These are phyloP conservation scores for Chloebia gouldiae DNA, from an alignment of 2,113 vertebrate species.

Conservation along the genomic window DNA sequence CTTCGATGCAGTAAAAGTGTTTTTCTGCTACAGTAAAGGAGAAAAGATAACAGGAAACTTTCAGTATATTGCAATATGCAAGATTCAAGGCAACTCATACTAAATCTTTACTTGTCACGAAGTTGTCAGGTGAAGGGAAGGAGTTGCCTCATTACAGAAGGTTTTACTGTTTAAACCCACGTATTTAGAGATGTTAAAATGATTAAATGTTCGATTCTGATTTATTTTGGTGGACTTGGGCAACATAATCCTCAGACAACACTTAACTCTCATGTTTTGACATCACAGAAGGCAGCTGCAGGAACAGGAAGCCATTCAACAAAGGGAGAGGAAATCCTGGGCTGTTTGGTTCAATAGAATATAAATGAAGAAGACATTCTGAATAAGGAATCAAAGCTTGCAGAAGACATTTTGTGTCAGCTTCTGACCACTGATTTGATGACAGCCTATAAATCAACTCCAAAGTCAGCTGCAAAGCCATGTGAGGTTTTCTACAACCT, in stretches of 20 bases:
- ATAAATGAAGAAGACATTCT: conserved; percentile 51
- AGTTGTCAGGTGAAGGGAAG: neutral
- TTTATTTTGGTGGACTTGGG: conserved; percentile 14
- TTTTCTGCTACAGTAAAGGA: neutral
- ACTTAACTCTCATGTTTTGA: neutral
- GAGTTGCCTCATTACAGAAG: neutral
- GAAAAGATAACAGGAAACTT: neutral
- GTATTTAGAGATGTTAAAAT: neutral
- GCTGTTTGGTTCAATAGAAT: conserved; percentile 40
- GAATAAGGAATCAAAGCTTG: conserved; percentile 33
- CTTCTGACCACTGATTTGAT: neutral
- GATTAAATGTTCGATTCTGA: neutral
- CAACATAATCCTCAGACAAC: neutral
- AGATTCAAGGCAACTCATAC: neutral
- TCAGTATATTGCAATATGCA: neutral
- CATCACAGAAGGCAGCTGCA: conserved; percentile 48
- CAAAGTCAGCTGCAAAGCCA: neutral
- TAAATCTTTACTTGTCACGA: neutral
- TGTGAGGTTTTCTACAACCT: neutral
- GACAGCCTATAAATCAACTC: conserved; percentile 26
- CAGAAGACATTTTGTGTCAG: conserved; percentile 41
- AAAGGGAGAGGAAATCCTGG: conserved; percentile 52
- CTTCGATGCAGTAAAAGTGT: neutral
- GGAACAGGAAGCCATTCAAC: conserved; percentile 32
- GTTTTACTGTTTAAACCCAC: neutral